A percentile compares a stretch with the other conserved stretches of the same genome.
Evolutionary conservation across 2,888 invertebrate species (phyloP).

Genomic region (Mellilla xanthometata): DNA sequence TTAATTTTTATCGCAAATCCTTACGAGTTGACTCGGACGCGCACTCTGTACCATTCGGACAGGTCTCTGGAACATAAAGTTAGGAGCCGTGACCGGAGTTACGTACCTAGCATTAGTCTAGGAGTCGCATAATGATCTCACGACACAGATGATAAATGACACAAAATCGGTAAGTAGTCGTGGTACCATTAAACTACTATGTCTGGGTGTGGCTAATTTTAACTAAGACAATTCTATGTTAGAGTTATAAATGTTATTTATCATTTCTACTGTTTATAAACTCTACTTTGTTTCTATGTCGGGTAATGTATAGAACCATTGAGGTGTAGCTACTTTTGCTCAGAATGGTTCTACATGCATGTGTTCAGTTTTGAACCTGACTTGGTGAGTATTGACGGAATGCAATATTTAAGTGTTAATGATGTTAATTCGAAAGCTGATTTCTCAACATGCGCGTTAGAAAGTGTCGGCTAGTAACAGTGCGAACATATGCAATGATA

Average conservation of each 20-base stretch:
- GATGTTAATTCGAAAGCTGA: conserved; percentile 55
- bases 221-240: conserved; percentile 1
- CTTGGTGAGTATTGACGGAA: conserved; percentile 75
- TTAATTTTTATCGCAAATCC: conserved; percentile 80
- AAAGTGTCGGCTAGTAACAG: conserved; percentile 51
- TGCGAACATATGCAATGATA: conserved; percentile 61
- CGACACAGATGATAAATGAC: conserved; percentile 8
- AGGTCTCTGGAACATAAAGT: conserved; percentile 85
- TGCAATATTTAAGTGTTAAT: conserved; percentile 80
- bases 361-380: conserved; percentile 40
- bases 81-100: conserved; percentile 69
- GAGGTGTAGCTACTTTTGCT: conserved; percentile 1
- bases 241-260: not conserved
- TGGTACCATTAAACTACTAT: conserved; percentile 24
- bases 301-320: conserved; percentile 20
- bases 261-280: conserved; percentile 12
- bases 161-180: conserved; percentile 4
- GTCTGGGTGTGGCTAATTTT: not conserved
- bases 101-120: conserved; percentile 49
- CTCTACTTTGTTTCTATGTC: conserved; percentile 22
- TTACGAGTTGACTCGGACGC: conserved; percentile 94
- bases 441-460: conserved; percentile 61
- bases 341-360: conserved; percentile 51
- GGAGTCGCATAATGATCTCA: conserved; percentile 33
- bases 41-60: conserved; percentile 92